Base-by-base conservation (phyloP, 2,113 vertebrate genomes). In the Paraplagusia blochii region DNA sequence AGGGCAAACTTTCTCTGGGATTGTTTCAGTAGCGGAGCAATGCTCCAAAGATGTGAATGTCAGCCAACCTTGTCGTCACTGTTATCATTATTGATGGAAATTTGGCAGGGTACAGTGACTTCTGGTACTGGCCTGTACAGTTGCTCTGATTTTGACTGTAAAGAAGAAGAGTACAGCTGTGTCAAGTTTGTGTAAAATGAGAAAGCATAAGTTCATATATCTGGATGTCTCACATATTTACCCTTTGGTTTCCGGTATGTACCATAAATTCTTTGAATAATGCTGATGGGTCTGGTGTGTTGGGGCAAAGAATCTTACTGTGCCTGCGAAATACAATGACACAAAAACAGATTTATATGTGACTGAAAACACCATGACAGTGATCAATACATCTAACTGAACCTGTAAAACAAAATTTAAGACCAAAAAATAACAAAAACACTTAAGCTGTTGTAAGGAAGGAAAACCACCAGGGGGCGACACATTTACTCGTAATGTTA, bases 201-300 rank as follows among this genome's bases (percentile, higher is more conserved):
- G 50, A 17, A 19, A 34, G 5, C 11, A 15, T 33, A 43, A 4
- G n/a, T 43, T 43, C 1, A 5, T 7, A n/a, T 12, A 14, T 1
- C 0, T 10, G 19, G 39, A 2, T 11, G 8, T 6, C 22, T 29
- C 22, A 29, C 12, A 42, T 10, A 67, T 3, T 9, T 62, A 74
- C 76, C 71, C 73, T 66, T 16, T 38, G 74, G 63, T 58, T 88
- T 58, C 54, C 80, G 3, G 22, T 79, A 29, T 4, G 22, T 29
- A 4, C 22, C 52, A 81, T 34, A 57, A 89, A 72, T 39, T 80
- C 83, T 68, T 89, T 88, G 38, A 90, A 82, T 36, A 88, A 55
- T 1, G 50, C 17, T 0, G 79, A 74, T 11, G 87, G 89, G 13
- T 80, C 75, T 1, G 87, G 88, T 36, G 87, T 61, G 29, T 17